Evolutionary conservation across 2,888 invertebrate species (phyloP), one percentile per base, ranked within the genome.

Genomic region (Isoperla grammatica): DNA sequence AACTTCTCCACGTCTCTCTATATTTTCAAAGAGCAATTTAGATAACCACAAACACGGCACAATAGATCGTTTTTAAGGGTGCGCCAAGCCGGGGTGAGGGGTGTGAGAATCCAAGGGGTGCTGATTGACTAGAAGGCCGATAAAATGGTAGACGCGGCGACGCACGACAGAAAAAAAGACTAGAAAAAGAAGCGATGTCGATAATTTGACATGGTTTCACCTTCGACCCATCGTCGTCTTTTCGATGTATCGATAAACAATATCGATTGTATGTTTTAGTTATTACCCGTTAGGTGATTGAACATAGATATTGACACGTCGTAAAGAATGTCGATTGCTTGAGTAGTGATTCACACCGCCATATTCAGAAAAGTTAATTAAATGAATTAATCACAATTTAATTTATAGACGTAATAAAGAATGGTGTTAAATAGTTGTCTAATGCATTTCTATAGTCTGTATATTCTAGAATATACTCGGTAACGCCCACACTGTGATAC

Each of bases 1-100:
- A 54, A 57, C 40, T 57, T 50, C 49, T 11, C 49, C 15, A 19
- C 53, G 53, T 40, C 58, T 37, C 50, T 46, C 59, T 61, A 63
- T 63, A 61, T 61, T 61, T 61, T 59, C 59, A 63, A 63, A 61
- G 63, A 61, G 63, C 63, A 63, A 63, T 63, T 63, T 63, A 63
- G 63, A 63, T 63, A 63, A 63, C 61, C 61, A 50, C 63, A 59
- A 53, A 56, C 49, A 43, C 42, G 54, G 43, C 59, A 63, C 63
- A 63, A 63, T 63, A 57, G 63, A 63, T 61, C 63, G 63, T 57
- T 63, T 63, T 63, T 59, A 61, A 61, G 61, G 61, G 55, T 35
- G 35, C 50, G 19, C 35, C 15, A 13, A 15, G 50, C 15, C 42
- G 60, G 49, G 37, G 59, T 40, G 22, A 11, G 20, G 29, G 42